These are phyloP conservation scores for Dasypolia templi DNA, from an alignment of 2,888 invertebrate species.

Conservation along the genomic window DNA sequence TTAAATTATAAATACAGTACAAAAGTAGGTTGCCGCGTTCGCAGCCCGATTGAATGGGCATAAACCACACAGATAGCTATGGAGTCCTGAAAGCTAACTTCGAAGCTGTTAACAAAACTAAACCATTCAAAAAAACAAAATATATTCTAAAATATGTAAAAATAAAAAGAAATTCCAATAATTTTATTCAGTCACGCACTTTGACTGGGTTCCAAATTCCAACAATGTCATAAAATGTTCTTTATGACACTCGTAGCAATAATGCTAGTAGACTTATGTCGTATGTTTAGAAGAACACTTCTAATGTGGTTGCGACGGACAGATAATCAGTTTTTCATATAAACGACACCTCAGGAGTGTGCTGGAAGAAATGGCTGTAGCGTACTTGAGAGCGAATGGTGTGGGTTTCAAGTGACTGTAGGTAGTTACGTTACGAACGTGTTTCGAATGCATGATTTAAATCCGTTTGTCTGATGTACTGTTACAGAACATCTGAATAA, in stretches of 20 bases:
- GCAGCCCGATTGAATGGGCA: too few relatives aligned
- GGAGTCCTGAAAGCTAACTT: neutral
- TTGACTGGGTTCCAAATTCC: slow-evolving; percentile 32
- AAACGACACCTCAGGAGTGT: slow-evolving; percentile 39
- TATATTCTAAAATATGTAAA: neutral
- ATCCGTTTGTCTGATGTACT: neutral
- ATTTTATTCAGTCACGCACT: slow-evolving; percentile 5
- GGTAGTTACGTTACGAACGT: too few relatives aligned
- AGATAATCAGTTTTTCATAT: slow-evolving; percentile 41
- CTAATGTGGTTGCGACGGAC: slow-evolving; percentile 50
- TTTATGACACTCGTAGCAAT: slow-evolving; percentile 50
- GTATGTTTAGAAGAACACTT: slow-evolving; percentile 45
- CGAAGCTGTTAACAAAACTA: neutral
- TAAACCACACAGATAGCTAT: neutral
- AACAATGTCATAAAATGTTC: slow-evolving; percentile 40
- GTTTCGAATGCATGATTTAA: neutral
- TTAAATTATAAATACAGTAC: neutral
- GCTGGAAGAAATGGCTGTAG: slow-evolving; percentile 41
- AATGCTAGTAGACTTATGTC: slow-evolving; percentile 34
- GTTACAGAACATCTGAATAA: neutral
- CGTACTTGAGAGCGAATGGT: slow-evolving; percentile 4
- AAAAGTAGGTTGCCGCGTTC: too few relatives aligned
- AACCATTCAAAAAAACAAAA: neutral
- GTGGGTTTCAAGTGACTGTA: neutral
- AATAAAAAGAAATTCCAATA: slow-evolving; percentile 6